Evolutionary conservation across 2,888 invertebrate species (phyloP), one percentile per base, ranked within the genome.

Genomic region (Tubulanus polymorphus): DNA sequence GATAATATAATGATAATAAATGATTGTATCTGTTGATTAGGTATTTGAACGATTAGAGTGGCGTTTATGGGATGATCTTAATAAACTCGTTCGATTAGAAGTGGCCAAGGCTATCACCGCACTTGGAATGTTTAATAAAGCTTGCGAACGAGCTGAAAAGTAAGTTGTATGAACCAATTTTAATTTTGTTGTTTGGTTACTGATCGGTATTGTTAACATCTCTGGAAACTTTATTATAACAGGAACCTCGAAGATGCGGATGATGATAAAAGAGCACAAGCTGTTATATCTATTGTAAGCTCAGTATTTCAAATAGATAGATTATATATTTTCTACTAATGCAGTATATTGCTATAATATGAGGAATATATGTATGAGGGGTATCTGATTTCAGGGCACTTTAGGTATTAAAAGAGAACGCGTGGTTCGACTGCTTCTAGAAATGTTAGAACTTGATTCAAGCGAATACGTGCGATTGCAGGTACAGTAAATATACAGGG

Each of bases 371-470:
- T n/a, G n/a, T n/a, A n/a, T n/a, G n/a, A n/a, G n/a, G n/a, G 47
- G 45, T 55, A 45, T 52, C 12, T 49, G 35, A 18, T 53, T 59
- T 5, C 62, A 76, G 74, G 76, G 76, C 12, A 75, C 74, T 25
- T 62, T 78, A 27, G 74, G 73, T 37, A 71, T 76, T 70, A 74
- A 71, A 64, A 75, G 68, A 61, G 71, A 74, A 54, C 71, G 72
- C 58, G 67, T 75, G 6, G 68, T 72, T 18, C 60, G 73, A 32
- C 63, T 68, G 2, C 59, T 78, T 48, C 55, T 76, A 48, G 77
- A 78, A 53, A 76, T 78, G 76, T 48, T 76, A 20, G 75, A 78
- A 50, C 63, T 78, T 30, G 77, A 78, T 58, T 61, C 73, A 37
- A 74, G 74, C 63, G 76, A 76, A 61, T 73, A 72, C 61, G 76